phyloP scores from a whole-genome alignment of 2,888 invertebrate genomes.

The Autographa pulchrina region DNA sequence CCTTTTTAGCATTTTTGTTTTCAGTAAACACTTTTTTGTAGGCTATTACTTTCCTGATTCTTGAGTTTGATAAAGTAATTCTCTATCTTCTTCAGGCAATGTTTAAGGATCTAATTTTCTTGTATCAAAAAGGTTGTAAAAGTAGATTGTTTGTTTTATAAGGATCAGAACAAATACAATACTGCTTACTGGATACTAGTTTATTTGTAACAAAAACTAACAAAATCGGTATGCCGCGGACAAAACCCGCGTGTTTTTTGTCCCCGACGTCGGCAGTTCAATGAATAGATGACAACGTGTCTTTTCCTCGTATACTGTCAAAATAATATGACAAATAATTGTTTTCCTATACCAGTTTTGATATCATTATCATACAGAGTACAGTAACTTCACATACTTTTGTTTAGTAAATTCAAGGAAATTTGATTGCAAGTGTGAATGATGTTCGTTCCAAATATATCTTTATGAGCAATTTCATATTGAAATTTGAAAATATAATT shows the following conservation, averaged over 20 bases:
- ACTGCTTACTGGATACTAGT: neutral
- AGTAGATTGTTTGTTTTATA: slow-evolving; percentile 4
- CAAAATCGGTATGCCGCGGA: neutral
- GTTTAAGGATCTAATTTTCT: neutral
- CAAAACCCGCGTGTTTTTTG: neutral
- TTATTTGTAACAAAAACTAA: neutral
- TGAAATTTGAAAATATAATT: no score
- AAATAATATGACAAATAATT: slow-evolving; percentile 7
- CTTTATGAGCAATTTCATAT: no score
- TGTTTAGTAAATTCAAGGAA: no score
- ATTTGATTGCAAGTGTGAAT: no score
- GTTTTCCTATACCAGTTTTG: slow-evolving; percentile 28
- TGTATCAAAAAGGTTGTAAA: neutral
- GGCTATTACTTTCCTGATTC: no score
- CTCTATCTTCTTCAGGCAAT: neutral
- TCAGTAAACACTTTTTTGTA: neutral
- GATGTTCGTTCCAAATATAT: no score
- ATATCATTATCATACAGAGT: neutral
- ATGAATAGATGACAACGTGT: slow-evolving; percentile 12
- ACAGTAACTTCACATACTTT: neutral
- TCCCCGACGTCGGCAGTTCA: neutral
- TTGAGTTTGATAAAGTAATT: neutral
- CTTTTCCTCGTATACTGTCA: slow-evolving; percentile 10
- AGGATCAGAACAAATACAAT: neutral
- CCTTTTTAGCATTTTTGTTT: no score